Base-by-base conservation (phyloP, 2,797 vertebrate genomes). In the Manis crassicaudata region DNA sequence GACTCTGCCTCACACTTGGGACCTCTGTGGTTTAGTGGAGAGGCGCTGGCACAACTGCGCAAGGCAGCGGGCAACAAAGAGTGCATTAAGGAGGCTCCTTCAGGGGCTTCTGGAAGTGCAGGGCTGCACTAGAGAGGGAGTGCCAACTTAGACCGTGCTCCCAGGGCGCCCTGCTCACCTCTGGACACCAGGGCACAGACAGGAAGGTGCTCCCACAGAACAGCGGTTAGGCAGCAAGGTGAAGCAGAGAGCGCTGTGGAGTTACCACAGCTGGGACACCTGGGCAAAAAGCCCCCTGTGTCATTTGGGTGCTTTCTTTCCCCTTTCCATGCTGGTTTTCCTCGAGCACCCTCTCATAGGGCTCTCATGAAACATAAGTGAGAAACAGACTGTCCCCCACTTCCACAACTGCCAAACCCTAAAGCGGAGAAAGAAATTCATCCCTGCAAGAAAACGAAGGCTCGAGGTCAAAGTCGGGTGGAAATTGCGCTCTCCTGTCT, bases 391-490 rank as follows among this genome's bases (percentile, higher is more conserved):
- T 18, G 25, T 25, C 16, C 27, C n/a, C 16, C 32, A 43, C 43
- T 72, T 25, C 46, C 37, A 32, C 43, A 37, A 29, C 58, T 0
- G 0, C 35, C 21, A 25, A 4, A 37, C 62, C 25, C 52, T 25
- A 46, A 43, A 27, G 35, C 37, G 25, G 54, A 76, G 4, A 50
- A 17, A 81, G 46, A 63, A 62, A 52, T 16, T 20, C 5, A 29
- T 9, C n/a, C 17, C 32, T 2, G 25, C 3, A 0, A 0, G 9
- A 62, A 43, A 37, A 40, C 1, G 11, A 14, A 54, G 32, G 6
- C 7, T 2, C 25, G 35, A 50, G 52, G 13, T 9, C 4, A 3
- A 3, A 12, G 29, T 3, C 23, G 32, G 50, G 18, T 3, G 32
- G 29, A 60, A 35, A 29, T 1, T 1, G 2, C 1, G 54, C 43